Conservation (phyloP, 2,888 invertebrate genomes). For the Encarsia formosa region DNA sequence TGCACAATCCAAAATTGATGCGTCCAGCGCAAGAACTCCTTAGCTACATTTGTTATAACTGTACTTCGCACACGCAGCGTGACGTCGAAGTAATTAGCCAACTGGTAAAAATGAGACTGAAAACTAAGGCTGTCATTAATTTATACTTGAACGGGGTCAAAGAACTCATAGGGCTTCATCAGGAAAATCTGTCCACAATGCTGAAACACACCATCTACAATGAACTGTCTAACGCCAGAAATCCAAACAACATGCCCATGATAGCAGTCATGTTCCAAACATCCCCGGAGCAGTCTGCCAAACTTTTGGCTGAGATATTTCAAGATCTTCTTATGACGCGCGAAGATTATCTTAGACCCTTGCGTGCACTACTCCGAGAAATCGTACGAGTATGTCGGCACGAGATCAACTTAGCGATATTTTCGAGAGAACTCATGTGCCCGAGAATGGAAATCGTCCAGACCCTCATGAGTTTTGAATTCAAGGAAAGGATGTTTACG, state of each 20-base stretch:
- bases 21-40: slow-evolving; percentile 88
- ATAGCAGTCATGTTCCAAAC: slow-evolving; percentile 84
- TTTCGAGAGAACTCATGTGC: slow-evolving; percentile 73
- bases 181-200: slow-evolving; percentile 78
- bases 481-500: slow-evolving; percentile 78
- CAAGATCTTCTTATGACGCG: slow-evolving; percentile 80
- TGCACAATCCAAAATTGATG: slow-evolving; percentile 92
- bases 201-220: slow-evolving; percentile 92
- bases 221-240: slow-evolving; percentile 85
- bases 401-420: slow-evolving; percentile 74
- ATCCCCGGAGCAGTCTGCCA: slow-evolving; percentile 76
- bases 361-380: slow-evolving; percentile 83
- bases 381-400: slow-evolving; percentile 78
- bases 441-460: slow-evolving; percentile 61
- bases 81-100: slow-evolving; percentile 77
- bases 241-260: slow-evolving; percentile 93
- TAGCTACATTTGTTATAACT: slow-evolving; percentile 87
- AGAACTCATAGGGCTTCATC: slow-evolving; percentile 81
- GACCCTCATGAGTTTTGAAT: slow-evolving; percentile 62
- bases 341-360: slow-evolving; percentile 85
- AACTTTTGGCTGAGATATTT: slow-evolving; percentile 78
- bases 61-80: slow-evolving; percentile 63
- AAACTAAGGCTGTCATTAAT: slow-evolving; percentile 88
- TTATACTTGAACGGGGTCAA: slow-evolving; percentile 86
- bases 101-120: slow-evolving; percentile 84